Evolutionary conservation across 2,888 invertebrate species (phyloP), one percentile per base, ranked within the genome.

Genomic region (Exocentrus adspersus): DNA sequence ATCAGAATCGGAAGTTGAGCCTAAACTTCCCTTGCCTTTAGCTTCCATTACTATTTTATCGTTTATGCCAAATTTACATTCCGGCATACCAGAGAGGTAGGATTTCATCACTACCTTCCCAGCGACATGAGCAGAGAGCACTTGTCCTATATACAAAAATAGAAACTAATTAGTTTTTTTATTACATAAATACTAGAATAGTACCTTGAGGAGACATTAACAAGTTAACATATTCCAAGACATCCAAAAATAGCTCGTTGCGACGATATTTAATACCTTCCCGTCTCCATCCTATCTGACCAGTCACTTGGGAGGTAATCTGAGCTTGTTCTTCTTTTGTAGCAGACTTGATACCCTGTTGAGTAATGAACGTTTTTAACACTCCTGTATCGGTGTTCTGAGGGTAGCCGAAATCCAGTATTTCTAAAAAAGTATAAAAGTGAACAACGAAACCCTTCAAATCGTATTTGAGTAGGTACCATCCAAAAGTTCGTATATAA

Each of bases 51-150:
- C 95, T 63, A 99, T 95, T 84, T 99, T 99, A 83, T 99, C 99
- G 79, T 99, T 99, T 79, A 99, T 98, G 12, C 99, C 99, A 82
- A 94, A 99, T 86, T 99, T 99, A 86, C 99, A 99, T 83, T 99
- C 99, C 0, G 99, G 99, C 99, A 99, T 99, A 28, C 99, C 99
- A 19, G 98, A 98, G 64, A 99, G 86, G 82, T 98, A 99, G 0
- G 98, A 97, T 85, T 99, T 99, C 99, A 99, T 99, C 32, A 98
- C 97, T 58, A 99, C 97, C 83, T 98, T 97, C 57, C 99, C 99
- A 20, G 99, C 99, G 37, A 99, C 99, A 79, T 99, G 99, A 48
- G 99, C 98, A 12, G 98, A 98, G 60, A 99, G 85, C 21, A 99
- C 98, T 86, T 99, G 98, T 59, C 97, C 95, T 93, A 79, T 14